phyloP scores from a whole-genome alignment of 2,797 vertebrate genomes.

The Ctenochaetus hawaiiensis region DNA sequence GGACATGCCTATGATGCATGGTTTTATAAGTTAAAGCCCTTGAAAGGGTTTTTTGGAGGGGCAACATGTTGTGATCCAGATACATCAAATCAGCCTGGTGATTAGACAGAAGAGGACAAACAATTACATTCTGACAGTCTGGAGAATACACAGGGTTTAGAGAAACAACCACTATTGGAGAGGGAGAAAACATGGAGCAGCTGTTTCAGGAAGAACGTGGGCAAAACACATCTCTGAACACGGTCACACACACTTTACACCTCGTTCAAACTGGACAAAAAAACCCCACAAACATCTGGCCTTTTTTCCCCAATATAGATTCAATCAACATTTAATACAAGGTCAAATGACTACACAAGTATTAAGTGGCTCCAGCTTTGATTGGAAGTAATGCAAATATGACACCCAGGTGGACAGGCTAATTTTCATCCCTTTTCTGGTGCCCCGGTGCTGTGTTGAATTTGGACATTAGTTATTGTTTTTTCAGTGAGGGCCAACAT shows the following conservation, averaged over 20 bases:
- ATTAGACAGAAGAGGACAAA: slow-evolving; percentile 25
- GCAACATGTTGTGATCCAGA: slow-evolving; percentile 20
- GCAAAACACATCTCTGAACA: slow-evolving; percentile 3
- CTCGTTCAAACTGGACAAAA: too few relatives aligned
- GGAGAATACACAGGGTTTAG: not conserved
- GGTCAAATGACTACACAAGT: too few relatives aligned
- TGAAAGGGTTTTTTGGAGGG: slow-evolving; percentile 23
- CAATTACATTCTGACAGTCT: not conserved
- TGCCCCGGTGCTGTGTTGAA: too few relatives aligned
- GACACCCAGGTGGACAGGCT: too few relatives aligned
- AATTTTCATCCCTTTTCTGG: too few relatives aligned
- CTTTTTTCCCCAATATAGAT: too few relatives aligned
- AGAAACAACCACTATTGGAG: not conserved
- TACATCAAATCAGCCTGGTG: slow-evolving; percentile 30
- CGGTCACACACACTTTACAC: slow-evolving; percentile 33
- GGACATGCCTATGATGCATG: slow-evolving; percentile 23
- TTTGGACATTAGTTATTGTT: too few relatives aligned
- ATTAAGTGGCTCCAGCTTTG: too few relatives aligned
- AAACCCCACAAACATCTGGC: too few relatives aligned
- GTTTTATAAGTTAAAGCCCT: slow-evolving; percentile 29
- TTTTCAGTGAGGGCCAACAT: too few relatives aligned
- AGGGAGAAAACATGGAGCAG: slow-evolving; percentile 29
- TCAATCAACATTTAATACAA: too few relatives aligned
- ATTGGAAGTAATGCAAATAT: too few relatives aligned
- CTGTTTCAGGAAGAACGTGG: slow-evolving; percentile 43